Evolutionary conservation across 2,113 vertebrate genomes (phyloP), one percentile per base, ranked within the genome.

Genomic region (Peromyscus polionotus): DNA sequence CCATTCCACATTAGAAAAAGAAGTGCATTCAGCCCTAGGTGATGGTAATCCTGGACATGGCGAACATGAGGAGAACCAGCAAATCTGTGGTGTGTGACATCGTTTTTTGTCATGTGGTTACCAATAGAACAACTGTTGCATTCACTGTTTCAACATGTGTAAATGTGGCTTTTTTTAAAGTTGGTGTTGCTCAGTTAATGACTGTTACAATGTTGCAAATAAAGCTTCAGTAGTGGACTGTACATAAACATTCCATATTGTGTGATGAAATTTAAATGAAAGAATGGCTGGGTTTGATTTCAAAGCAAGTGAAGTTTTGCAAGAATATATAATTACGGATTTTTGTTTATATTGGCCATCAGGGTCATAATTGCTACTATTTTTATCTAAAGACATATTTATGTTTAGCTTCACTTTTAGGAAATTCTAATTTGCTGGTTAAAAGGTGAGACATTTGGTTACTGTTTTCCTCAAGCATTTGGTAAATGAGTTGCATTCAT

Each of bases 1-100:
- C 99, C 99, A 99, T 99, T 99, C 98, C 99, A 98, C 97, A 98
- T 97, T 98, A 98, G 98, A 98, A 94, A 95, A 96, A 95, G 93
- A 98, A 98, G 98, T 98, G 98, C 98, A 98, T 98, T 98, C 98
- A 98, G 86, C 97, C 98, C 98, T 94, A 98, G 98, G 98, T 90
- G 90, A 91, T 16, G 24, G 72, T 94, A 95, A 97, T 93, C 98
- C 98, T 98, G 98, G 98, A 97, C 97, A 36, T 98, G 98, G 98
- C 98, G 98, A 98, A 98, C 95, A 79, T 98, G 98, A 98, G 98
- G 98, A 99, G 97, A 98, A 99, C 98, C 98, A 99, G 98, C 98
- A 99, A 97, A 98, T 98, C 94, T 96, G 96, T 98, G 98, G 97
- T 98, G 97, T 98, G 88, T 94, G 94, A 95, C 97, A 98, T 99